Evolutionary conservation across 2,797 vertebrate species (phyloP).

Genomic region (Sphenodon punctatus): DNA sequence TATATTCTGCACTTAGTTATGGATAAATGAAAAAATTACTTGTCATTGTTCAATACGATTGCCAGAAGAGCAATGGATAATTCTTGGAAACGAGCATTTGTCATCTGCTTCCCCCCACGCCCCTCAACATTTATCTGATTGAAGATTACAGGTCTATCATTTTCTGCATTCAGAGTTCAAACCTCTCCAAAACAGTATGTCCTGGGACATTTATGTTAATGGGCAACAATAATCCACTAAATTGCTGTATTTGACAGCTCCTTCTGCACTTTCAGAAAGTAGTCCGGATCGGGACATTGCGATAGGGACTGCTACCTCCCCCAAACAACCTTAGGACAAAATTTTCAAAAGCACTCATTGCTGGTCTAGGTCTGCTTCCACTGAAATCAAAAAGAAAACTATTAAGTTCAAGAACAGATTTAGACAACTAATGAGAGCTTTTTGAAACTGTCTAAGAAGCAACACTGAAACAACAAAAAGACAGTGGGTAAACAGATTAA

Average conservation of each 20-base stretch:
- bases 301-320: too few species aligned
- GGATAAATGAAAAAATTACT: not conserved
- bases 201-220: slow-evolving; percentile 20
- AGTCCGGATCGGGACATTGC: too few species aligned
- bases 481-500: too few species aligned
- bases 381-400: not conserved
- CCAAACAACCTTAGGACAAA: not conserved
- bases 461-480: not conserved
- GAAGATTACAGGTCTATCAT: slow-evolving; percentile 33
- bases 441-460: too few species aligned
- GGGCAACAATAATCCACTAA: not conserved
- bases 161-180: slow-evolving; percentile 28
- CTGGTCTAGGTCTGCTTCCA: not conserved
- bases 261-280: slow-evolving; percentile 26
- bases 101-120: not conserved
- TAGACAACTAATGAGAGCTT: not conserved
- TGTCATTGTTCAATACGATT: slow-evolving; percentile 18
- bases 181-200: not conserved
- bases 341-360: not conserved
- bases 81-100: slow-evolving; percentile 52
- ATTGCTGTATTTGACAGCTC: slow-evolving; percentile 20
- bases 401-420: not conserved
- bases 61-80: not conserved
- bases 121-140: not conserved
- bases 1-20: slow-evolving; percentile 29